These are phyloP conservation scores for Butastur rufipennis DNA, from an alignment of 2,113 vertebrate species.

Conservation along the genomic window DNA sequence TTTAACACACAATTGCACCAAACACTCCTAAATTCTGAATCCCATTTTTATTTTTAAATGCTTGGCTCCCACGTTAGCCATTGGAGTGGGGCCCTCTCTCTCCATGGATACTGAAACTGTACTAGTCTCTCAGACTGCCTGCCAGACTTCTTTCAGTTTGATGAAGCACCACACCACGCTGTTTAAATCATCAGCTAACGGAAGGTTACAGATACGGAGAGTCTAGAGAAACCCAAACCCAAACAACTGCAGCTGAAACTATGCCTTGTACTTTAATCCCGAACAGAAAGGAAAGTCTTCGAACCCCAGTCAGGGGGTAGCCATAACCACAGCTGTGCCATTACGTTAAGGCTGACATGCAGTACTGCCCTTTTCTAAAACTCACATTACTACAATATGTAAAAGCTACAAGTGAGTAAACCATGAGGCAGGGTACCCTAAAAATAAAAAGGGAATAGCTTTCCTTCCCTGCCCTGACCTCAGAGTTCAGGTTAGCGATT, in stretches of 20 bases:
- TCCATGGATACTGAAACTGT: not conserved
- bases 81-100: not conserved
- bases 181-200: conserved; percentile 17
- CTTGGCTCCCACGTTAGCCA: not conserved
- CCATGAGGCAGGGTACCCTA: not conserved
- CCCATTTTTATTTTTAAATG: not conserved
- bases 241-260: conserved; percentile 60
- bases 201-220: not conserved
- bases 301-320: conserved; percentile 9
- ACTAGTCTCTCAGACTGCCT: not conserved
- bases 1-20: not conserved
- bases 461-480: not conserved
- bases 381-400: not conserved
- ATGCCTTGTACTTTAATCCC: conserved; percentile 67
- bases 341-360: not conserved
- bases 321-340: conserved; percentile 63
- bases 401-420: not conserved
- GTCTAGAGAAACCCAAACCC: conserved; percentile 62
- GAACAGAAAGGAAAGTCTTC: conserved; percentile 38
- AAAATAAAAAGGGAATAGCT: not conserved
- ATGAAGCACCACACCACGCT: not conserved
- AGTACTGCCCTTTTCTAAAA: not conserved
- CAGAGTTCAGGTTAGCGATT: not conserved
- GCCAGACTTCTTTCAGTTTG: conserved; percentile 42
- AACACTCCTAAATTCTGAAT: not conserved